Base-by-base conservation (phyloP, 1,140 invertebrate genomes). In the Gonatopus flavifemur region DNA sequence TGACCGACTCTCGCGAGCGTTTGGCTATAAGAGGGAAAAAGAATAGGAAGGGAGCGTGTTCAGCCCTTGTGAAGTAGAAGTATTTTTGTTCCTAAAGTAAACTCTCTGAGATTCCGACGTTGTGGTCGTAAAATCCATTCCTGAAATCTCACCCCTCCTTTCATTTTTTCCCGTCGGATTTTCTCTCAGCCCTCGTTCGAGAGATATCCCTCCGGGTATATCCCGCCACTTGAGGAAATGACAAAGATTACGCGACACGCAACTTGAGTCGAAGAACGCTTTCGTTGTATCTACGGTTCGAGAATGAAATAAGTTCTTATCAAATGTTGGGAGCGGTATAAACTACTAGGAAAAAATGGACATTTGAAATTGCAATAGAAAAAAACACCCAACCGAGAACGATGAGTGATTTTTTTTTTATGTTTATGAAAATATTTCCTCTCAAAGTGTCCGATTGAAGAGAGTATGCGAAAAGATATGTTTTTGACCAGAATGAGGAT, bases 51-150 rank as follows among this genome's bases (percentile, higher is more conserved):
- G 25, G 6, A 28, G 25, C 6, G 22, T 15, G 30, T 18, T 36
- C n/a, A 13, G 18, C 31, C 47, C 43, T 21, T 25, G 33, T 25
- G 18, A 44, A 40, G 40, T 48, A 38, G 20, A n/a, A n/a, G n/a
- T n/a, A n/a, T 57, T 60, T 62, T 60, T 62, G 53, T n/a, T 62
- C 57, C 6, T 28, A 6, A 49, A 41, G 57, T 42, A 21, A 39
- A 53, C 49, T 50, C 31, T 43, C 45, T 28, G 44, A 62, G 49
- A 61, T 60, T 60, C 57, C 46, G 42, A 33, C 19, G 19, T 18
- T 12, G 25, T 33, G 44, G 28, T 53, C 54, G 57, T 62, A 62
- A 55, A 62, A 60, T 49, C 44, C 55, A 25, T 45, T 50, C 56
- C 52, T 51, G 55, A 44, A 42, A 55, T 38, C 36, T 49, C 35